Conservation (phyloP, 92 coral and sea anemone species). For the Zoanthus sociatus region DNA sequence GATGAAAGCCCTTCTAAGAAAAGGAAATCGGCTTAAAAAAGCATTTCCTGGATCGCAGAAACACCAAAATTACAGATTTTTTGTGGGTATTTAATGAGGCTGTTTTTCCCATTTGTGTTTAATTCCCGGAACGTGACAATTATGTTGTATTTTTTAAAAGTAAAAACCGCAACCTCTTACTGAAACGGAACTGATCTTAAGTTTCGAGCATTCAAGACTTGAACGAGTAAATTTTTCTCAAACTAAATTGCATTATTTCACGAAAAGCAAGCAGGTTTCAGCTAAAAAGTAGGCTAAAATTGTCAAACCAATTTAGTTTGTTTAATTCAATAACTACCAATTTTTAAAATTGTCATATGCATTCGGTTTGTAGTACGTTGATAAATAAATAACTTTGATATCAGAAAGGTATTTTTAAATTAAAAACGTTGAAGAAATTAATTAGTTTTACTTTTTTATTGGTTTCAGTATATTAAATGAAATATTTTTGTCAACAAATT, state of each 20-base stretch:
- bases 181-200: neutral
- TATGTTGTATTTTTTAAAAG: slow-evolving; percentile 17
- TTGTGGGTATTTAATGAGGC: slow-evolving; percentile 23
- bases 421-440: neutral
- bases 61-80: neutral
- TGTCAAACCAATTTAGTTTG: neutral
- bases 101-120: neutral
- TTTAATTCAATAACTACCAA: neutral
- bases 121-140: slow-evolving; percentile 6
- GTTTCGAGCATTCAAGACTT: neutral
- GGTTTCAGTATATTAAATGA: slow-evolving; percentile 23
- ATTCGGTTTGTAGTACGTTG: neutral
- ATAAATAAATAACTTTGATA: neutral
- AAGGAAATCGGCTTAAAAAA: slow-evolving; percentile 63
- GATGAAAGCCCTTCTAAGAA: slow-evolving; percentile 78
- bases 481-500: neutral
- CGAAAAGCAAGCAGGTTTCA: neutral
- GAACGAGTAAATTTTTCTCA: neutral
- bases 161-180: neutral
- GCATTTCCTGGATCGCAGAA: neutral
- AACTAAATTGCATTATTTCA: neutral
- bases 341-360: neutral
- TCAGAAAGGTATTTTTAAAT: neutral
- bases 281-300: neutral
- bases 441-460: slow-evolving; percentile 5